Evolutionary conservation across 2,797 vertebrate genomes (phyloP).

Genomic region (Pyrocephalus nanus): DNA sequence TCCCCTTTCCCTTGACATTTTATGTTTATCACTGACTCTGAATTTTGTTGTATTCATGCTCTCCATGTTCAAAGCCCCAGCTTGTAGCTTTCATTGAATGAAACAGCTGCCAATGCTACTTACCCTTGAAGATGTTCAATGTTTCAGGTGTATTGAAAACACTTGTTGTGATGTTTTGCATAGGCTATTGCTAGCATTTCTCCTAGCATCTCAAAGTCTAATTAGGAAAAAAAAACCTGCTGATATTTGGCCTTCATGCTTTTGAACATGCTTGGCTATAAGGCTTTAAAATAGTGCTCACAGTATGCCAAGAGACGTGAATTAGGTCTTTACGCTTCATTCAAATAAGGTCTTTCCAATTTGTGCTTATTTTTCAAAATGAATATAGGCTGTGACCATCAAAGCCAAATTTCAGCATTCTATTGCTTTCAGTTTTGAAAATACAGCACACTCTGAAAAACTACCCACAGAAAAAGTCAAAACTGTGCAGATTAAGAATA

Average conservation of each 20-base stretch:
- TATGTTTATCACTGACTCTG: neutral
- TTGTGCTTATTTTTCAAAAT: constrained; percentile 44
- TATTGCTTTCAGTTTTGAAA: constrained; percentile 5
- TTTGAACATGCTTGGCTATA: neutral
- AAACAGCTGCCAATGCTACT: neutral
- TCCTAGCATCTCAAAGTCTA: neutral
- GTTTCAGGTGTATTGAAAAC: neutral
- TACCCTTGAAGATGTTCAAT: neutral
- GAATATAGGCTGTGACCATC: neutral
- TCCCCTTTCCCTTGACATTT: neutral
- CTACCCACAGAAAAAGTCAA: neutral
- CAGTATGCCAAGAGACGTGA: neutral
- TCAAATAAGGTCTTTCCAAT: constrained; percentile 34
- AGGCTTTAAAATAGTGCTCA: neutral
- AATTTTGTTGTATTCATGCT: constrained; percentile 5
- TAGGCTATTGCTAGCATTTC: neutral
- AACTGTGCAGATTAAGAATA: neutral
- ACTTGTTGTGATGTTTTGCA: neutral
- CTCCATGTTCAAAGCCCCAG: neutral
- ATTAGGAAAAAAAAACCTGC: neutral
- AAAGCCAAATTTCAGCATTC: constrained; percentile 12
- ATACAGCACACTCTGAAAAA: neutral
- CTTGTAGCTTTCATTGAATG: neutral
- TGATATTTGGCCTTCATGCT: constrained; percentile 16
- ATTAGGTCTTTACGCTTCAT: constrained; percentile 39